Percentiles rank a stretch among this genome's conserved stretches.
These are phyloP conservation scores for Heterotilapia buettikoferi DNA, from an alignment of 2,113 vertebrate genomes.

Conservation along the genomic window DNA sequence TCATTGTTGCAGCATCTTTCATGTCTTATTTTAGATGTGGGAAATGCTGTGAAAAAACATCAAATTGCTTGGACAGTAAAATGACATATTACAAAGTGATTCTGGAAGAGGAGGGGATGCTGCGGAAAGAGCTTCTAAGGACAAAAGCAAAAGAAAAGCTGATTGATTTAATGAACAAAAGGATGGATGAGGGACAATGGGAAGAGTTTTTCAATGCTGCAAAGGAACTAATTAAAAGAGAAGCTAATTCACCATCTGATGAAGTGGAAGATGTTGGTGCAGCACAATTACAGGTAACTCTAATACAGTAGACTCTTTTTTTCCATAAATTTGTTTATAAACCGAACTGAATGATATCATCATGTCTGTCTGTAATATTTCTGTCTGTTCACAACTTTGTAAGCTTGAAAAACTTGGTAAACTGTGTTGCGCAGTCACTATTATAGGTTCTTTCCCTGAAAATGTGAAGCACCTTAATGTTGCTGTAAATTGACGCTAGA, in stretches of 20 bases:
- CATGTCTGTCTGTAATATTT: not conserved
- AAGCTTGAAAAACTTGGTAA: not conserved
- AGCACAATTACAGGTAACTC: not conserved
- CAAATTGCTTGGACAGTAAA: not conserved
- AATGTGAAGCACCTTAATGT: not conserved
- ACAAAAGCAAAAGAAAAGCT: not conserved
- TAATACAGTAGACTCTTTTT: too few species aligned
- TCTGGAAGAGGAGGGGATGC: not conserved
- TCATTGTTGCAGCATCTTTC: not conserved
- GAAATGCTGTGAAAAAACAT: not conserved
- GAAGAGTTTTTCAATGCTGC: not conserved
- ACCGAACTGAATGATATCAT: not conserved
- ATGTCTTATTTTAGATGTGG: not conserved
- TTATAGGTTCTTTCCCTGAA: not conserved
- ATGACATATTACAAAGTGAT: not conserved
- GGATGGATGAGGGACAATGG: rapidly evolving
- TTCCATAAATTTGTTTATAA: not conserved
- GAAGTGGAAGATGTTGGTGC: not conserved
- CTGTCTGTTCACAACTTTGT: not conserved
- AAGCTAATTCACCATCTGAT: not conserved
- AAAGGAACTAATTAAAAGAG: not conserved
- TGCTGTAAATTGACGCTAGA: not conserved
- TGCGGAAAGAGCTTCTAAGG: not conserved
- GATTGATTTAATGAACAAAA: not conserved
- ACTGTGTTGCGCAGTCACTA: not conserved